Base-by-base conservation (phyloP, 2,113 vertebrate genomes). In the Campylomormyrus tamandua region DNA sequence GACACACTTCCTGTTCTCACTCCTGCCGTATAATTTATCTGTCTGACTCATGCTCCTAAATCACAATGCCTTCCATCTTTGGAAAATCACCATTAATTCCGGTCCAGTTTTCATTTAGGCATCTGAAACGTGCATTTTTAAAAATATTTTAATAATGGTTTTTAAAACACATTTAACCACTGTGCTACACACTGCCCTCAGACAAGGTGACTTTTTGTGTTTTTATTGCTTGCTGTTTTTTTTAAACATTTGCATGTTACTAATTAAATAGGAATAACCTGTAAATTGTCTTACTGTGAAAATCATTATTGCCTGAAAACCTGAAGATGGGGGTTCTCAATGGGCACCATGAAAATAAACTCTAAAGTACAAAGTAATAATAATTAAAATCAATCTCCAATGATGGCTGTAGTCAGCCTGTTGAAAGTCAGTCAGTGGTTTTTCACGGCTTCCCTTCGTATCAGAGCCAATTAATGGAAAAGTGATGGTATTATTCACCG, bases 231-330 rank as follows among this genome's bases (percentile, higher is more conserved):
- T 39, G 70, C 70, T 39, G 70, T 13, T 74, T 13, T 35, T 9
- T 66, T 74, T 74, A 1, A 74, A 31, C 13, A 77, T 77, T 39
- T 77, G 62, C n/a, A 27, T 21, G 3, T 66, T 66, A 2, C 62
- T 27, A 27, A 66, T 66, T 66, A 66, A 77, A 77, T n/a, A 31
- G 24, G 45, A 85, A n/a, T 85, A 83, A 48, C 80, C 42, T 83
- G 80, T 49, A 5, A 77, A 85, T 85, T 85, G 42, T 85, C 24
- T 50, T 85, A n/a, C 83, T 85, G 83, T 85, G 45, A 85, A 85
- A 85, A 27, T 85, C 45, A 85, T 49, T 48, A 50, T n/a, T 48
- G 21, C 24, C 83, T 85, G 21, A 85, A 48, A n/a, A 85, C 46
- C 83, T 13, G 45, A 50, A 85, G 42, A 27, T 85, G 83, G 83